Conservation (phyloP, 2,113 vertebrate species). For the Burhinus oedicnemus region DNA sequence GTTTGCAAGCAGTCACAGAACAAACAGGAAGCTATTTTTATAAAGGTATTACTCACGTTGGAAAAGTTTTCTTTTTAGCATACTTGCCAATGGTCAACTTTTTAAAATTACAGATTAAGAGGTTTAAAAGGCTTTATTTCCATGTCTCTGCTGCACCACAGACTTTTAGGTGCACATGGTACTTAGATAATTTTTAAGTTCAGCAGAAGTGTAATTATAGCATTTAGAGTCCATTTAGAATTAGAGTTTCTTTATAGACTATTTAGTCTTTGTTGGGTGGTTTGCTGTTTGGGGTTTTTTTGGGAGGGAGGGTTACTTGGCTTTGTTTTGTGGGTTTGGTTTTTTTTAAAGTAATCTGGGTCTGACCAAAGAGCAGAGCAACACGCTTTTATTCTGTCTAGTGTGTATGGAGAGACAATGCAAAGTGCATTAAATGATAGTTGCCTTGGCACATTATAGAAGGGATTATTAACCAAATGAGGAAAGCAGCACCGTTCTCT, state of each 20-base stretch:
- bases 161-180: neutral
- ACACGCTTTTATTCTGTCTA: neutral
- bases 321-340: neutral
- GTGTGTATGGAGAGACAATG: neutral
- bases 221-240: neutral
- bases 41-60: neutral
- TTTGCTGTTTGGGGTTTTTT: neutral
- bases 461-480: neutral
- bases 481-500: neutral
- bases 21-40: neutral
- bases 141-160: neutral
- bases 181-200: neutral
- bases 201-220: neutral
- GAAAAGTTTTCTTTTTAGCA: neutral
- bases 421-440: neutral
- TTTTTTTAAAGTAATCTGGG: neutral
- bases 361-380: neutral
- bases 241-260: neutral
- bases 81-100: neutral
- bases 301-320: neutral
- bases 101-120: neutral
- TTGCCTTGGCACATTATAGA: neutral
- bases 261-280: neutral
- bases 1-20: neutral
- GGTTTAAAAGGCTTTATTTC: neutral